Evolutionary conservation across 2,113 vertebrate species (phyloP), one percentile per base, ranked within the genome.

Genomic region (Helogale parvula): DNA sequence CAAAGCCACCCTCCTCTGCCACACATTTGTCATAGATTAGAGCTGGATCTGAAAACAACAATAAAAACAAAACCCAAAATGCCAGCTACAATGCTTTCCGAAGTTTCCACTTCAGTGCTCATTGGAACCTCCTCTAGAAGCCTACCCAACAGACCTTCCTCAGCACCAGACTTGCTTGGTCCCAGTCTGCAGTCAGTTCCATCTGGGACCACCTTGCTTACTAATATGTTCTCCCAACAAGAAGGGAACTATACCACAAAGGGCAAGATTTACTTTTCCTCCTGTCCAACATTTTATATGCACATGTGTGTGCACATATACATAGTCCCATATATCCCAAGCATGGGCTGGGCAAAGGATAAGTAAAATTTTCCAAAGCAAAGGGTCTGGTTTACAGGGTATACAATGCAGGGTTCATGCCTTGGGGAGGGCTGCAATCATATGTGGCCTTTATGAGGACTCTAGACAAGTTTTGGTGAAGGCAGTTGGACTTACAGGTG

Each of bases 1-100:
- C 98, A 95, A 99, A 99, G 81, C 99, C 99, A 96, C 99, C 99
- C 82, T 99, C 99, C 21, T 99, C 99, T 89, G 99, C 98, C 94
- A 99, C 98, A 99, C 99, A 99, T 90, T 99, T 99, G 16, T 99
- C 99, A 98, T 99, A 98, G 88, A 99, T 99, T 50, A 99, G 99
- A 72, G 99, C 98, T 88, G 99, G 99, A 96, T 99, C 99, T 99
- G 92, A 38, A 68, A 77, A 15, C 27, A 57, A 57, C 54, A 60
- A 60, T 27, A 29, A 23, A 52, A n/a, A 81, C 72, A 79, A 33
- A 57, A 66, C 0, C 19, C 33, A 77, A 95, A 96, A 96, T 60
- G 63, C 31, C 29, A 81, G 65, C 15, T 50, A 81, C 68, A 69
- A 29, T 89, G 72, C 23, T 69, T 90, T 90, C 21, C 1, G 15